Evolutionary conservation across 2,113 vertebrate genomes (phyloP).

Genomic region (Tragelaphus imberbis): DNA sequence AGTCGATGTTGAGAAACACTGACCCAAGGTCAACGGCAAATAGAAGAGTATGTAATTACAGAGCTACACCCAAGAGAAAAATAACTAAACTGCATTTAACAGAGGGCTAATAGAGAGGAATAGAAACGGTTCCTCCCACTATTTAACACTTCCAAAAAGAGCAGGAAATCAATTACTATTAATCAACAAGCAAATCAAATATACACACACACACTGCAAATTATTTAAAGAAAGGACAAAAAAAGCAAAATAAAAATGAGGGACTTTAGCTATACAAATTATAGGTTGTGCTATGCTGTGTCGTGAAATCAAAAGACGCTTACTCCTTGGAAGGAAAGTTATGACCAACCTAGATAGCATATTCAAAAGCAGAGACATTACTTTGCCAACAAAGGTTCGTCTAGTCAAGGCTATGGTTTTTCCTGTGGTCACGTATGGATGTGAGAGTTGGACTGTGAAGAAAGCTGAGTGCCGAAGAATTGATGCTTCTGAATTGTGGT

Average conservation of each 20-base stretch:
- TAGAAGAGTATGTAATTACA: conserved; percentile 8
- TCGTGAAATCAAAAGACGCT: too few relatives aligned
- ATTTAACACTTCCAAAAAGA: neutral
- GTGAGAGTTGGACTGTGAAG: too few relatives aligned
- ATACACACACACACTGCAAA: neutral
- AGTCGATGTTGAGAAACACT: neutral
- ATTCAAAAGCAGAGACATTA: neutral
- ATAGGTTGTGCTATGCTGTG: neutral
- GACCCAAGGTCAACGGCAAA: conserved; percentile 15
- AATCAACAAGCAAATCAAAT: neutral
- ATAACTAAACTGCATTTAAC: neutral
- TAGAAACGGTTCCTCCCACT: neutral
- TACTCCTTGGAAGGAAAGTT: too few relatives aligned
- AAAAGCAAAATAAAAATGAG: neutral
- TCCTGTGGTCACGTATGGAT: too few relatives aligned
- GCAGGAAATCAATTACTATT: neutral
- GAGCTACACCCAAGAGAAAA: conserved; percentile 5
- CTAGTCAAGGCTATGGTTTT: too few relatives aligned
- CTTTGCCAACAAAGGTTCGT: too few relatives aligned
- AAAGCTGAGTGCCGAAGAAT: too few relatives aligned
- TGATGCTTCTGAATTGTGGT: too few relatives aligned
- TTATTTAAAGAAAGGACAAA: neutral
- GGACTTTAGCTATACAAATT: neutral
- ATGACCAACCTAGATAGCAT: too few relatives aligned
- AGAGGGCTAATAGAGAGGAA: neutral